Conservation (phyloP, 2,888 invertebrate genomes). For the Eretmocerus hayati region DNA sequence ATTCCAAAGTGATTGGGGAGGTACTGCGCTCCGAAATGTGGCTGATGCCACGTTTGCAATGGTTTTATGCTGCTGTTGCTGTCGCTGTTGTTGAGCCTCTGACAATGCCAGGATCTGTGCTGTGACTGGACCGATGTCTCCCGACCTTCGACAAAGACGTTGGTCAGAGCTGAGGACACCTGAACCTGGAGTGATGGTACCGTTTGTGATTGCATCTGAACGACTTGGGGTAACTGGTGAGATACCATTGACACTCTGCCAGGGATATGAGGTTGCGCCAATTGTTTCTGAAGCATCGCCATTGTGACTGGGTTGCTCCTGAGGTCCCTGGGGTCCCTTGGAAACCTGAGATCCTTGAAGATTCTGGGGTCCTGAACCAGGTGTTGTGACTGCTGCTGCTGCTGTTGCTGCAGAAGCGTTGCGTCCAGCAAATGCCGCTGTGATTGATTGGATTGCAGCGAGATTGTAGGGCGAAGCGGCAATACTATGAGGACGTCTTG, state of each 20-base stretch:
- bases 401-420: constrained; percentile 19
- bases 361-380: constrained; percentile 17
- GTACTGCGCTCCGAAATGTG: constrained; percentile 35
- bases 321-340: constrained; percentile 15
- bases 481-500: constrained; percentile 53
- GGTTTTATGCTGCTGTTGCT: constrained; percentile 14
- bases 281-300: constrained; percentile 16
- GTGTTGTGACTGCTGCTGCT: constrained; percentile 17
- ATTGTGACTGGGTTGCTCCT: constrained; percentile 18
- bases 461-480: constrained; percentile 48
- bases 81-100: constrained; percentile 11
- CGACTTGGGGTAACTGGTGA: constrained; percentile 14
- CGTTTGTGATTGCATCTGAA: constrained; percentile 8
- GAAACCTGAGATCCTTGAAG: constrained; percentile 9
- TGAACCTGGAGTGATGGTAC: constrained; percentile 18
- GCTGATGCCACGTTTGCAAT: constrained; percentile 12
- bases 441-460: constrained; percentile 47
- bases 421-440: constrained; percentile 18
- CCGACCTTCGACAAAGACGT: background rate
- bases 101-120: constrained; percentile 5
- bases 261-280: constrained; percentile 9
- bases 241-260: constrained; percentile 19
- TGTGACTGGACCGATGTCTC: background rate
- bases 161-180: constrained; percentile 8
- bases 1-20: constrained; percentile 44